These are phyloP conservation scores for Drosophila kanapiae DNA, from an alignment of 1,140 invertebrate genomes.

Conservation along the genomic window DNA sequence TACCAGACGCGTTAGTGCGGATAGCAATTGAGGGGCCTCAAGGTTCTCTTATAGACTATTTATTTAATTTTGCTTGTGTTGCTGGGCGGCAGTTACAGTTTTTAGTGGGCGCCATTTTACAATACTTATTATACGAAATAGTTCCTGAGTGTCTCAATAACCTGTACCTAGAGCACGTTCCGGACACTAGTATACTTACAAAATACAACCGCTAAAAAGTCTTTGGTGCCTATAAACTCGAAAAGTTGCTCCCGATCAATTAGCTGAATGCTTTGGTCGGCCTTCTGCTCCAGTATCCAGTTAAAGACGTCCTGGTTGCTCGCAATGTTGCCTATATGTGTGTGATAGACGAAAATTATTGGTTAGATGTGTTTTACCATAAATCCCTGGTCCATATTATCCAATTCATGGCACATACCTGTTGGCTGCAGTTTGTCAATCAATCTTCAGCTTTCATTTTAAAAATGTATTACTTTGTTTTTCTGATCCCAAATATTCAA, in stretches of 20 bases:
- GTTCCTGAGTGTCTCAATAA: conserved; percentile 47
- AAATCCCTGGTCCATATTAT: conserved; percentile 4
- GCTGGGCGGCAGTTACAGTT: conserved; percentile 82
- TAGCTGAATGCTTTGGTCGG: conserved; percentile 96
- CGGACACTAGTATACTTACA: conserved; percentile 89
- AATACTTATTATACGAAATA: conserved; percentile 20
- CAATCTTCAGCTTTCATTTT: conserved; percentile 59
- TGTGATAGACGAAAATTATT: conserved; percentile 7
- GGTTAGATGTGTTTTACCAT: conserved; percentile 3
- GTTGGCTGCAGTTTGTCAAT: conserved; percentile 80
- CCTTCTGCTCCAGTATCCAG: conserved; percentile 96
- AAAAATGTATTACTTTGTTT: conserved; percentile 17
- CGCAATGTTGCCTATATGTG: conserved; percentile 91
- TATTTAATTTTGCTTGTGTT: conserved; percentile 36
- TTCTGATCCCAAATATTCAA: not conserved
- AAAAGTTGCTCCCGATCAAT: conserved; percentile 93
- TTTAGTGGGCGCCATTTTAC: conserved; percentile 72
- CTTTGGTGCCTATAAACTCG: conserved; percentile 95
- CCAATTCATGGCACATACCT: conserved; percentile 67
- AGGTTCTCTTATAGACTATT: conserved; percentile 16
- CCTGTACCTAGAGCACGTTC: conserved; percentile 48
- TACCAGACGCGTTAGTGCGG: not conserved
- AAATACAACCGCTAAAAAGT: conserved; percentile 96
- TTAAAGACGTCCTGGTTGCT: conserved; percentile 94
- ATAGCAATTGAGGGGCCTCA: not conserved